Evolutionary conservation across 1,140 invertebrate species (phyloP).

Genomic region (Babylonia areolata): DNA sequence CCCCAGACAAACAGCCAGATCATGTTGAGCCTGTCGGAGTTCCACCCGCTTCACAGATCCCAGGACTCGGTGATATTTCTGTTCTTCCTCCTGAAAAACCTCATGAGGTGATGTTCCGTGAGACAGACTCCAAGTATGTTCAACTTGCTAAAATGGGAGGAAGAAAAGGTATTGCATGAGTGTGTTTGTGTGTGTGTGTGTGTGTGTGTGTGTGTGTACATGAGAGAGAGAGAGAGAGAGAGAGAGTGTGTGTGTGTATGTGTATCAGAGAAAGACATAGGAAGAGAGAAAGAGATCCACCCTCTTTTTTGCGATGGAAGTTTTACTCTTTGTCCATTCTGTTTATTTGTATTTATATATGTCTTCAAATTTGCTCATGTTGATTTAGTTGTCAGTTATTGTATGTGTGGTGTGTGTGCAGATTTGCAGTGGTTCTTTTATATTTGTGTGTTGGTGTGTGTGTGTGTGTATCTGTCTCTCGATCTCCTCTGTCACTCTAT

Average conservation of each 20-base stretch:
- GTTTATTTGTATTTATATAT: not conserved
- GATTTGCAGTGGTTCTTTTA: too few species aligned
- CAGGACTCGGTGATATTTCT: constrained; percentile 62
- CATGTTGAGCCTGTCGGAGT: constrained; percentile 53
- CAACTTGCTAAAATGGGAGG: constrained; percentile 71
- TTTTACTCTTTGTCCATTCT: too few species aligned
- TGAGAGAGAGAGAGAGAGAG: not conserved
- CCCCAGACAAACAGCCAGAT: constrained; percentile 57
- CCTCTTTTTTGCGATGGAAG: too few species aligned
- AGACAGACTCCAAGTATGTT: constrained; percentile 72
- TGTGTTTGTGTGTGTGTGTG: not conserved
- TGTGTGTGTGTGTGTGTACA: constrained; percentile 5
- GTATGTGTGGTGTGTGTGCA: too few species aligned
- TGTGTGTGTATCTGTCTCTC: too few species aligned
- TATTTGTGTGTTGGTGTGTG: too few species aligned
- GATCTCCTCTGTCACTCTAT: too few species aligned
- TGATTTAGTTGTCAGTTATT: too few species aligned
- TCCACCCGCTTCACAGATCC: constrained; percentile 69
- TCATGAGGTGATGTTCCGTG: constrained; percentile 58
- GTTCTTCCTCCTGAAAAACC: constrained; percentile 47
- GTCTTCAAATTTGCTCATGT: not conserved
- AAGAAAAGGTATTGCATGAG: constrained; percentile 60
- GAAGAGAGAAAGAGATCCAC: too few species aligned
- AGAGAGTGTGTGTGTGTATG: constrained; percentile 1
- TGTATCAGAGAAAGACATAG: too few species aligned